phyloP scores from a whole-genome alignment of 2,888 invertebrate genomes.

The Hydroisotoma schaefferi region DNA sequence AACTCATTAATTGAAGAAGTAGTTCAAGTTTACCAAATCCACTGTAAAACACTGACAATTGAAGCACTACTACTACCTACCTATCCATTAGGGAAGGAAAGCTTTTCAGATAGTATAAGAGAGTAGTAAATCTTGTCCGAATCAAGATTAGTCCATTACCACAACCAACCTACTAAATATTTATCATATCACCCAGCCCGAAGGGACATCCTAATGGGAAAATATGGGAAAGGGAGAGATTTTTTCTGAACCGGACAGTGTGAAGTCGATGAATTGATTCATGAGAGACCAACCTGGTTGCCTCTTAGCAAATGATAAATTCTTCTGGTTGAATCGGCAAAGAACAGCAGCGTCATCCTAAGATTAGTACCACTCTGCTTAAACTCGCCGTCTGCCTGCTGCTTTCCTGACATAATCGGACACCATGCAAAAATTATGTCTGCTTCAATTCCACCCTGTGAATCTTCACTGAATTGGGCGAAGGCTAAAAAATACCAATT shows the following conservation, averaged over 20 bases:
- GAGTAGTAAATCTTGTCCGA: no score
- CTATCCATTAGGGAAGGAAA: no score
- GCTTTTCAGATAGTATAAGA: no score
- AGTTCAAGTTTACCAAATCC: no score
- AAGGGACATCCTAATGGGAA: background rate
- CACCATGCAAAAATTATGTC: conserved; percentile 41
- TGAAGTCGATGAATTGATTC: background rate
- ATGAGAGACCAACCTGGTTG: conserved; percentile 3
- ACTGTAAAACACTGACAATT: no score
- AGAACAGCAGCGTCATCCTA: background rate
- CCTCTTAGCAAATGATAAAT: background rate
- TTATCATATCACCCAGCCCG: background rate
- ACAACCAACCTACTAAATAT: no score
- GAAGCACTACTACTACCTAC: no score
- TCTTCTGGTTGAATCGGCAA: background rate
- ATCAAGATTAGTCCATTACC: no score
- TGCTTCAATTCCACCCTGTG: conserved; percentile 31
- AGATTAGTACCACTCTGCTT: background rate
- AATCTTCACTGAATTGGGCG: conserved; percentile 36
- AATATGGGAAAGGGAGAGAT: background rate
- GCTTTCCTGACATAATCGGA: conserved; percentile 30
- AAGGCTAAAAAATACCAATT: no score
- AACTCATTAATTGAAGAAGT: no score
- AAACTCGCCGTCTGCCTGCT: conserved; percentile 13
- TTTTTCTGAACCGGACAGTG: background rate